These are phyloP conservation scores for Diachrysia chrysitis DNA, from an alignment of 2,888 invertebrate genomes.

Conservation along the genomic window DNA sequence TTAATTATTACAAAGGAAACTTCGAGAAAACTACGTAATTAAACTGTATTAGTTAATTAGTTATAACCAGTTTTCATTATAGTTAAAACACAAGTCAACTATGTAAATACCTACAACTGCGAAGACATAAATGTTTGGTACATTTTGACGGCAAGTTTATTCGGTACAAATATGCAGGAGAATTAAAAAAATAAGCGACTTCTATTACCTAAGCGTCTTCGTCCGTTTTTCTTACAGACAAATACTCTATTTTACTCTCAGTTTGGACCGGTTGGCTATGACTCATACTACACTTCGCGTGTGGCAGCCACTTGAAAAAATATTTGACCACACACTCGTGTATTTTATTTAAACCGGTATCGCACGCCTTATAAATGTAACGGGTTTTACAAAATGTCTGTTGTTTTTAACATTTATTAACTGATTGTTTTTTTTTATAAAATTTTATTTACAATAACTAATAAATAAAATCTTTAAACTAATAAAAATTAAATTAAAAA, in stretches of 20 bases:
- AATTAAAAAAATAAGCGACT: neutral
- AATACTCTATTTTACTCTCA: slow-evolving; percentile 16
- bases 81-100: neutral
- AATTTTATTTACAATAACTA: too few relatives aligned
- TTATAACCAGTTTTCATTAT: neutral
- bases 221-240: slow-evolving; percentile 11
- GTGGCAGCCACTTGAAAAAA: slow-evolving; percentile 7
- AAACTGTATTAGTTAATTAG: too few relatives aligned
- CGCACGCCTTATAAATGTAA: neutral
- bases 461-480: too few relatives aligned
- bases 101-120: neutral
- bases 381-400: neutral
- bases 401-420: neutral
- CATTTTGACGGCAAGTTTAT: too few relatives aligned
- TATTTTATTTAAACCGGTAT: slow-evolving; percentile 1
- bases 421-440: neutral
- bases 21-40: neutral
- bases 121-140: too few relatives aligned
- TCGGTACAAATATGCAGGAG: neutral
- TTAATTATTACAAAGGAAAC: neutral
- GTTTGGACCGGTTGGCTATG: slow-evolving; percentile 3
- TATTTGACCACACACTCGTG: neutral
- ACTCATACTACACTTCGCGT: slow-evolving; percentile 14
- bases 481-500: too few relatives aligned
- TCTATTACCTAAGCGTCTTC: slow-evolving; percentile 3